phyloP scores from a whole-genome alignment of 2,113 vertebrate species.

The Syngnathus floridae region DNA sequence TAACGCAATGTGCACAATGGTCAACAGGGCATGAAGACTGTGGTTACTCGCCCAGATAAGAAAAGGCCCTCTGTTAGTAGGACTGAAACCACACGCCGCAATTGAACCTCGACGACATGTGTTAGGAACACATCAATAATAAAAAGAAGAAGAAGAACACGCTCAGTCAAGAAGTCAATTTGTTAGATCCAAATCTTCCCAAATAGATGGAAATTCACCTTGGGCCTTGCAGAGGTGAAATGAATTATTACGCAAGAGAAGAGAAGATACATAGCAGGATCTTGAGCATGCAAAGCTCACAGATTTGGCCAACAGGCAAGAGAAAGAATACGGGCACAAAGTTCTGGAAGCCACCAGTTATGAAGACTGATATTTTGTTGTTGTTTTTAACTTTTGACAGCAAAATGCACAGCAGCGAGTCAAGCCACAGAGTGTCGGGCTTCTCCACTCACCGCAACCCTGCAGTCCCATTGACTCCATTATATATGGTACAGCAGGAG shows the following conservation, averaged over 20 bases:
- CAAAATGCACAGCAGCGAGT: constrained; percentile 61
- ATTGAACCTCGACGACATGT: constrained; percentile 9
- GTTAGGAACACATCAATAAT: constrained; percentile 44
- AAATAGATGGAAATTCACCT: constrained; percentile 21
- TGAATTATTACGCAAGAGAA: constrained; percentile 58
- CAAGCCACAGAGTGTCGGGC: constrained; percentile 63
- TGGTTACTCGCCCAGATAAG: constrained; percentile 38
- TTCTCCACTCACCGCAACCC: constrained; percentile 78
- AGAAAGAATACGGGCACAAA: constrained; percentile 61
- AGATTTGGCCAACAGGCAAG: constrained; percentile 68
- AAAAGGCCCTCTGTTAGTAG: constrained; percentile 61
- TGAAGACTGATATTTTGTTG: constrained; percentile 47
- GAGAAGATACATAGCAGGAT: constrained; percentile 52
- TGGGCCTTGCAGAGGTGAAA: constrained; percentile 53
- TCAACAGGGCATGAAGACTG: constrained; percentile 45
- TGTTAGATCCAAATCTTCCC: constrained; percentile 34
- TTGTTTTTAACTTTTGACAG: constrained; percentile 52
- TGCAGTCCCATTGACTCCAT: constrained; percentile 78
- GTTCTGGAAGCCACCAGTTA: constrained; percentile 73
- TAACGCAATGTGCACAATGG: constrained; percentile 33
- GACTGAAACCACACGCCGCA: constrained; percentile 45
- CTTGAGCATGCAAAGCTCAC: constrained; percentile 76
- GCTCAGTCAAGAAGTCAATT: constrained; percentile 19
- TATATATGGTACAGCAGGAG: constrained; percentile 78
- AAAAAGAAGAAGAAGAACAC: not conserved